phyloP scores from a whole-genome alignment of 2,113 vertebrate species.

The Pimephales promelas region DNA sequence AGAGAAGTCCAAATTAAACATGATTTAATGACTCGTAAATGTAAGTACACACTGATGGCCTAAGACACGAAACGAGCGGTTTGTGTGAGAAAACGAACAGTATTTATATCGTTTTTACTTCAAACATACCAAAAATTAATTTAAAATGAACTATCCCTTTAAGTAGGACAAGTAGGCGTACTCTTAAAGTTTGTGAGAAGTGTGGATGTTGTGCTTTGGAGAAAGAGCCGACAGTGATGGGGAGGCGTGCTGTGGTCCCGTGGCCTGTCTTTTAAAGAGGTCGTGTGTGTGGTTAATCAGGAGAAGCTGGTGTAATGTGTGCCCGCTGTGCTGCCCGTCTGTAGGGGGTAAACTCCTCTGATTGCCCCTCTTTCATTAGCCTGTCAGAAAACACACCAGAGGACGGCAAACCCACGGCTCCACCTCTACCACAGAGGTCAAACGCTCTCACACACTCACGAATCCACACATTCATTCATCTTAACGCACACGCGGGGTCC shows the following conservation, averaged over 20 bases:
- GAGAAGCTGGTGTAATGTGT: conserved; percentile 40
- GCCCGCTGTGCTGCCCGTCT: conserved; percentile 50
- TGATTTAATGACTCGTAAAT: no score
- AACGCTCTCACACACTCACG: conserved; percentile 27
- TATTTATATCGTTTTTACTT: no score
- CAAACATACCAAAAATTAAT: no score
- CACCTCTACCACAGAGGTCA: conserved; percentile 56
- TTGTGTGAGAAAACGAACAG: no score
- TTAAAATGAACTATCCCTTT: no score
- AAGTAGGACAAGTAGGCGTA: background rate
- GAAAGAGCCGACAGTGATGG: background rate
- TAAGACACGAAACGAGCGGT: no score
- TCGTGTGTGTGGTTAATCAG: conserved; percentile 61
- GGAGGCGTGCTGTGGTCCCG: background rate
- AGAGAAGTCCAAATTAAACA: no score
- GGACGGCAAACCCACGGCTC: conserved; percentile 50
- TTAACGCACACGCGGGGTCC: background rate
- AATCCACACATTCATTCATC: conserved; percentile 12
- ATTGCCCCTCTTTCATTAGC: conserved; percentile 65
- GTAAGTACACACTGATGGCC: no score
- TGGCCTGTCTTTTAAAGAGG: conserved; percentile 54
- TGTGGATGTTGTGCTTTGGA: background rate
- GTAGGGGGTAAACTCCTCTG: conserved; percentile 48
- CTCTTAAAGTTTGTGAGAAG: background rate
- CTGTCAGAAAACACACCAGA: conserved; percentile 58